phyloP scores from a whole-genome alignment of 1,140 invertebrate genomes.

The Pectinophora gossypiella region DNA sequence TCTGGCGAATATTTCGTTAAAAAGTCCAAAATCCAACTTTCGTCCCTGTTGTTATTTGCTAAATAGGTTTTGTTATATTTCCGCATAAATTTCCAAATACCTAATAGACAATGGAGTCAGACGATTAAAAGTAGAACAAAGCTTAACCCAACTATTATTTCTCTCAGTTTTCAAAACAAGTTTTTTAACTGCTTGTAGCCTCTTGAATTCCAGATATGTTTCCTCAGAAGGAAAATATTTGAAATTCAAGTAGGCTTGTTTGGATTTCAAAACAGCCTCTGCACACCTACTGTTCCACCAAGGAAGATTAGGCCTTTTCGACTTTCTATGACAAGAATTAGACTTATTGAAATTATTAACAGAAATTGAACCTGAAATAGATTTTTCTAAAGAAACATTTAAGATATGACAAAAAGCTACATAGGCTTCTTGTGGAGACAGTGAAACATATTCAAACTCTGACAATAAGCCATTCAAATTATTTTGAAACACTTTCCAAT shows the following conservation, averaged over 20 bases:
- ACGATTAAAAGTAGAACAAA: neutral
- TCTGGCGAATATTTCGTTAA: conserved; percentile 17
- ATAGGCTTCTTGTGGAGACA: neutral
- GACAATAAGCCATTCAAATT: neutral
- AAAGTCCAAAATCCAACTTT: conserved; percentile 12
- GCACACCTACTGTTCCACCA: neutral
- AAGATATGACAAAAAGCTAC: neutral
- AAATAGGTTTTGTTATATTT: conserved; percentile 20
- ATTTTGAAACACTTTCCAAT: neutral
- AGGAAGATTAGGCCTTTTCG: neutral
- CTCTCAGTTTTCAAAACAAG: neutral
- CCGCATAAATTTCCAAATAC: conserved; percentile 5
- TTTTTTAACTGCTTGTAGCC: neutral
- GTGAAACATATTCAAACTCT: neutral
- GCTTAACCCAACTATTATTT: neutral
- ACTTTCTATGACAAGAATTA: neutral
- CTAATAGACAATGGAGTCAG: neutral
- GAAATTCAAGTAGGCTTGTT: neutral
- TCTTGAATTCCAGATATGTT: neutral
- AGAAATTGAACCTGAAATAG: neutral
- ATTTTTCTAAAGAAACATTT: neutral
- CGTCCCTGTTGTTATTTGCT: conserved; percentile 3
- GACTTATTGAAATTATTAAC: neutral
- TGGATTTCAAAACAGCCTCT: neutral
- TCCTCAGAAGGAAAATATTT: neutral